Evolutionary conservation across 1,140 invertebrate genomes (phyloP), one percentile per base, ranked within the genome.

Genomic region (Macrobrachium nipponense): DNA sequence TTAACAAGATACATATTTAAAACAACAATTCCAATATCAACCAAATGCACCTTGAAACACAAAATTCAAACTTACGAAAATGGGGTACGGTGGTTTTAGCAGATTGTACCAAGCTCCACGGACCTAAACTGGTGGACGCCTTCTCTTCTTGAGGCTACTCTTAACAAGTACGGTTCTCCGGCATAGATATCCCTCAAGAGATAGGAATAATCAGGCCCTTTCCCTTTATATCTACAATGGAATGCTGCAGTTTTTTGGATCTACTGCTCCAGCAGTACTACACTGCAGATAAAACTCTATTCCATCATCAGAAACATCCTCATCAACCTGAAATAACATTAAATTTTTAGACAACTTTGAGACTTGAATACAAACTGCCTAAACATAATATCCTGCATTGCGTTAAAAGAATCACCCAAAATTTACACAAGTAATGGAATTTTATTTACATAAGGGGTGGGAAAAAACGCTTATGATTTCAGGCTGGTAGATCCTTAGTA

Each of bases 231-330:
- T 58, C 60, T 72, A 59, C 64, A 72, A 51, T 61, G 27, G 59
- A 86, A 86, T 17, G 51, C 23, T n/a, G 84, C 84, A 44, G 58
- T 72, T 23, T 86, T n/a, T 62, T 23, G 58, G 77, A 61, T 86
- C 84, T 44, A 51, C 73, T 36, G 84, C 84, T 62, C 84, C 84
- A 5, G 84, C 62, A 60, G 80, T 86, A 60, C 84, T 86, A 60
- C 44, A 61, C 60, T 86, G 70, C 20, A 86, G 36, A 60, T 78
- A 80, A 23, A 86, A 86, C 62, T 86, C 84, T 17, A 86, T 20
- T 18, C 84, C 84, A 61, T 86, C 84, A 62, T 86, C 84, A 14
- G 84, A 86, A 11, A 86, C 84, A 86, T 86, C 84, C 62, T 86
- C 84, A 43, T 86, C 84, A n/a, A 86, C 84, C 84, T 86, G 84